phyloP scores from a whole-genome alignment of 2,888 invertebrate genomes.

The Pseudococcus viburni region DNA sequence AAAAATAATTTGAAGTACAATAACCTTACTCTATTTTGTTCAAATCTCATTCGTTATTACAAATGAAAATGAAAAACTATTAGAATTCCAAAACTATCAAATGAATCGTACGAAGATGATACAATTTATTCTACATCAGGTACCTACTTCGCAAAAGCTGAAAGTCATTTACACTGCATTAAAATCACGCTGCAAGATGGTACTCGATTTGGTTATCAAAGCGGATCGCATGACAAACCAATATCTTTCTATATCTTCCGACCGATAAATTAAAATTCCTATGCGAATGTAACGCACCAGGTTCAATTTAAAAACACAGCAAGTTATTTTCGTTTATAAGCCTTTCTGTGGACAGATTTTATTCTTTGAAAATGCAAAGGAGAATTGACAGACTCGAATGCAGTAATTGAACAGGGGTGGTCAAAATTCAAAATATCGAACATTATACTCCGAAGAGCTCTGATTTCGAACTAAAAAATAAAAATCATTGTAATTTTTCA shows the following conservation, averaged over 20 bases:
- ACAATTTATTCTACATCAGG: not conserved
- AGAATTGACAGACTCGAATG: slow-evolving; percentile 22
- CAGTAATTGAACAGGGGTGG: slow-evolving; percentile 28
- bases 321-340: slow-evolving; percentile 30
- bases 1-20: no score
- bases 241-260: slow-evolving; percentile 45
- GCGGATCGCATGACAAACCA: slow-evolving; percentile 59
- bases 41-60: no score
- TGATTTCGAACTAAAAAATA: not conserved
- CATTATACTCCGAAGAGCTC: not conserved
- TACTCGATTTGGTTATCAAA: not conserved
- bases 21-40: no score
- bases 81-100: no score
- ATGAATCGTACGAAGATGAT: not conserved
- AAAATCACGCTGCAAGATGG: not conserved
- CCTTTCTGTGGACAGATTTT: slow-evolving; percentile 27
- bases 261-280: slow-evolving; percentile 43
- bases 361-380: slow-evolving; percentile 26
- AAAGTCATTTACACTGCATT: not conserved
- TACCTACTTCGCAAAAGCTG: not conserved
- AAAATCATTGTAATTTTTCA: no score
- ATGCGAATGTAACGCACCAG: not conserved
- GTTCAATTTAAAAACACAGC: slow-evolving; percentile 45
- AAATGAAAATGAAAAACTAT: no score
- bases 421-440: not conserved